Conservation (phyloP, 2,797 vertebrate genomes). For the Leptatherina wallacei region DNA sequence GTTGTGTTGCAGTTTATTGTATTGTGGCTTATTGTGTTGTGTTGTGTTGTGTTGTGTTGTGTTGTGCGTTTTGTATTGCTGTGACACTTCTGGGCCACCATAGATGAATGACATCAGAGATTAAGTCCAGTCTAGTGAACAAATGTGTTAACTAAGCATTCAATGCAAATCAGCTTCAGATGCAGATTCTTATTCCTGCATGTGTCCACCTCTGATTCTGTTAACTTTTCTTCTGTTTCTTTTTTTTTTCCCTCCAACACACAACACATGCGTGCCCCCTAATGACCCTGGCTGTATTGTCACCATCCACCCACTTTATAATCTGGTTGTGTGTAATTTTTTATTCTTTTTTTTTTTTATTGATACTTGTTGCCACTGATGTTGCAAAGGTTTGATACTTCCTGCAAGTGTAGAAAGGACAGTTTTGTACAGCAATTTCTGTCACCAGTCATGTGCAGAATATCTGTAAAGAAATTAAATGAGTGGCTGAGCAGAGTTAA, state of each 20-base stretch:
- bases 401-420: slow-evolving; percentile 15
- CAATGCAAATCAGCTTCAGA: not conserved
- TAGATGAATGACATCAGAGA: not conserved
- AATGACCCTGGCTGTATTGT: not conserved
- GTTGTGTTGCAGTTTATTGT: too few relatives aligned
- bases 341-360: too few relatives aligned
- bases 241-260: not conserved
- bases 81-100: too few relatives aligned
- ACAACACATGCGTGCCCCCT: not conserved
- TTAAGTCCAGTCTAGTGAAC: not conserved
- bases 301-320: not conserved
- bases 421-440: slow-evolving; percentile 1
- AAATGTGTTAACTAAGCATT: not conserved
- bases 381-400: slow-evolving; percentile 9
- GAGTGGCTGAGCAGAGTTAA: slow-evolving; percentile 5
- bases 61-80: too few relatives aligned
- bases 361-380: not conserved
- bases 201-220: not conserved
- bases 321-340: not conserved
- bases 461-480: slow-evolving; percentile 18
- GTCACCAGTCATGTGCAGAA: slow-evolving; percentile 11
- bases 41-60: too few relatives aligned
- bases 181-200: not conserved
- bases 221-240: not conserved
- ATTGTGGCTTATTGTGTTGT: too few relatives aligned